Percentiles rank a stretch among this genome's conserved stretches.
These are phyloP conservation scores for Cephonodes hylas DNA, from an alignment of 2,888 invertebrate genomes.

Conservation along the genomic window DNA sequence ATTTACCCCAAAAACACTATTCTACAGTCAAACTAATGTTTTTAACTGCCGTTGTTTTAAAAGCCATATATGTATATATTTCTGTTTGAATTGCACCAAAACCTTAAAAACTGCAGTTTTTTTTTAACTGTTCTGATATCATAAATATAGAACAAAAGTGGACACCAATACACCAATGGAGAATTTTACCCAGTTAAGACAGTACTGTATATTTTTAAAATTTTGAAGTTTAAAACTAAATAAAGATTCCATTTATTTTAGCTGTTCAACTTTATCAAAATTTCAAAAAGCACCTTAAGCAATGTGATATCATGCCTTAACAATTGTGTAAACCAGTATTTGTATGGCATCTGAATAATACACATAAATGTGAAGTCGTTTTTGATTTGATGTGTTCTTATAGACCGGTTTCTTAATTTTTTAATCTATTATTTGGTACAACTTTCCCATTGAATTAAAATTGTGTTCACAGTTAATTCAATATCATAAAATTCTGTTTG, in stretches of 20 bases:
- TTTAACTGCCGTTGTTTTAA: neutral
- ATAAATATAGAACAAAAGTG: too few relatives aligned
- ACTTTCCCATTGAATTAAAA: neutral
- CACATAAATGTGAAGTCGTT: neutral
- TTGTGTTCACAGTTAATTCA: too few relatives aligned
- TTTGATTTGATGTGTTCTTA: constrained; percentile 3
- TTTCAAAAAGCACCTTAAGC: neutral
- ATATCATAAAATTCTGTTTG: too few relatives aligned
- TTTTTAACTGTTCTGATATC: too few relatives aligned
- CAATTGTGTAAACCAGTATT: neutral
- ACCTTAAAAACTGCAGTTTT: too few relatives aligned
- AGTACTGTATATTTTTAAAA: too few relatives aligned
- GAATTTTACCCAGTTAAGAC: too few relatives aligned
- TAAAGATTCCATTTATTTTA: neutral
- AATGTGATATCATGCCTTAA: neutral
- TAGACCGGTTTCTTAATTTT: neutral
- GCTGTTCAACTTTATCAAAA: neutral
- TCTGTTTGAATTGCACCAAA: neutral
- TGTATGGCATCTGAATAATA: neutral
- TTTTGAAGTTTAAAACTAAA: neutral
- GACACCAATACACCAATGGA: too few relatives aligned
- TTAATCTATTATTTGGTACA: neutral
- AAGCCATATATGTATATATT: neutral
- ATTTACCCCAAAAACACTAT: neutral
- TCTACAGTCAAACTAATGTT: neutral